Base-by-base conservation (phyloP, 2,113 vertebrate genomes). In the Typhlomys cinereus region DNA sequence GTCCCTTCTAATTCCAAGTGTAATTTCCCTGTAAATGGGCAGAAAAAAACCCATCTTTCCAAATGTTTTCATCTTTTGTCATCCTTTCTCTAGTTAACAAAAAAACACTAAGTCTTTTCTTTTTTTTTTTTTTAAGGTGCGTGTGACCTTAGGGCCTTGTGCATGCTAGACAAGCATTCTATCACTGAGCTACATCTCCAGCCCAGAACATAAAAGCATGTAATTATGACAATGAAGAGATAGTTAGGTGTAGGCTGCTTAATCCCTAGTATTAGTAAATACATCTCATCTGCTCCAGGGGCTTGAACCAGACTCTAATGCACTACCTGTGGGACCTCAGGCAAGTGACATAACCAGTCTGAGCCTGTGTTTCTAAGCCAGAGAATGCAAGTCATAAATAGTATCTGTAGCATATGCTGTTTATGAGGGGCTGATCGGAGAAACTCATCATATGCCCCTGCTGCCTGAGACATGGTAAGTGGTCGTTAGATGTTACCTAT, bases 1-100 rank as follows among this genome's bases (percentile, higher is more conserved):
- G 90, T 9, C 31, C n/a, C n/a, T n/a, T 75, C 36, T 83, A 61
- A 62, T 82, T 79, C 48, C n/a, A 73, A 78, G 94, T 57, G 74
- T 31, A 79, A 62, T 21, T 67, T 81, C 70, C 39, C 44, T 10
- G 27, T n/a, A 39, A n/a, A 62, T 52, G 17, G 8, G 11, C 62
- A 80, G 62, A 85, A 91, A 69, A 61, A 76, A 73, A 87, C 15
- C 71, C 41, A 44, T 62, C 41, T 25, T 36, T 66, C 29, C 34
- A 75, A 70, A 90, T 61, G 67, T 64, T 39, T 67, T 84, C 66
- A 71, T 36, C 27, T 31, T 25, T 2, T 29, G 9, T 11, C 61
- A 80, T 39, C 31, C 50, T 50, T 90, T 46, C 31, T 66, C 54
- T 70, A 34, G 50, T 86, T 78, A 70, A 84, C 46, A 64, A 83